Conservation (phyloP, 2,797 vertebrate genomes). For the Lerista edwardsae region DNA sequence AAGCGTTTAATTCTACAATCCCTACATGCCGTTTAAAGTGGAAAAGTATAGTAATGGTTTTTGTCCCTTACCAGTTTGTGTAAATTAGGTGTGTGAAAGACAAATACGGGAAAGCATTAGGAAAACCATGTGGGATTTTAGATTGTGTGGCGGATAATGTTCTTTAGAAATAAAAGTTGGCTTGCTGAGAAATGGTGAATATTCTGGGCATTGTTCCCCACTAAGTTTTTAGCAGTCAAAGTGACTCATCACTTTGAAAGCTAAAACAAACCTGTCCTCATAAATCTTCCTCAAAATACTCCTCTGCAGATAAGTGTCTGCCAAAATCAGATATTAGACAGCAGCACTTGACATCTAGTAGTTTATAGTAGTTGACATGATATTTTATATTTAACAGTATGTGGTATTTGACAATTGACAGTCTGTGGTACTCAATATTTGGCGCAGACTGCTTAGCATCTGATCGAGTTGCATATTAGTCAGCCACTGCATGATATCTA, state of each 20-base stretch:
- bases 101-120: background rate
- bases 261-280: background rate
- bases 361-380: background rate
- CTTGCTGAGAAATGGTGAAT: background rate
- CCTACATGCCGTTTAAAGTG: background rate
- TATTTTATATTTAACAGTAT: background rate
- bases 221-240: background rate
- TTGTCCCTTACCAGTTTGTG: background rate
- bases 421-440: background rate
- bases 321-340: background rate
- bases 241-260: background rate
- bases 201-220: background rate
- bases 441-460: constrained; percentile 12
- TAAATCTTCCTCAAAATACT: background rate
- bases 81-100: background rate
- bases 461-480: constrained; percentile 14
- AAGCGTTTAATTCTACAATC: background rate
- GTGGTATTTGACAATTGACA: background rate
- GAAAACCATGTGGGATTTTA: background rate
- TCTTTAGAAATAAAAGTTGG: background rate
- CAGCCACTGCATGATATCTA: background rate
- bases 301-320: background rate
- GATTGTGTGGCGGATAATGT: background rate
- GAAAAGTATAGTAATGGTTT: background rate
- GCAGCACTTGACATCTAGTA: background rate